Conservation (phyloP, 2,113 vertebrate genomes). For the Lophius piscatorius region DNA sequence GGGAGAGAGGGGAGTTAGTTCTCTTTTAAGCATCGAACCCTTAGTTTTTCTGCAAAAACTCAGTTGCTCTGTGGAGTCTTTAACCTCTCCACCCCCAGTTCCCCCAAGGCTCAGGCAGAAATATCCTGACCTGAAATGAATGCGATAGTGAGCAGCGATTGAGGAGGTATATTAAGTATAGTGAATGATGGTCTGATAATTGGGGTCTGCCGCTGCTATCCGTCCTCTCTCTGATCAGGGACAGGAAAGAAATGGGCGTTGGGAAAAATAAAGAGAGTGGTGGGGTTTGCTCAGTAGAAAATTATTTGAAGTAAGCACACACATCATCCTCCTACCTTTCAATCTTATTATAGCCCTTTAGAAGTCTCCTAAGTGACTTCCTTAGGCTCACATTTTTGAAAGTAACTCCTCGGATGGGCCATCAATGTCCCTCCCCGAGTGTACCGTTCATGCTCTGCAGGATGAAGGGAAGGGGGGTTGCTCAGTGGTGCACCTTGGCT, state of each 20-base stretch:
- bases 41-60: slow-evolving; percentile 65
- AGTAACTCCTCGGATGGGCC: slow-evolving; percentile 39
- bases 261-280: slow-evolving; percentile 4
- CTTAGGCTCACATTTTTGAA: slow-evolving; percentile 59
- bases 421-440: slow-evolving; percentile 28
- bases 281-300: slow-evolving; percentile 71
- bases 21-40: slow-evolving; percentile 60
- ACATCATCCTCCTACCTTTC: slow-evolving; percentile 28
- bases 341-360: slow-evolving; percentile 60
- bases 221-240: slow-evolving; percentile 28
- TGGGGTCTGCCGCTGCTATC: slow-evolving; percentile 65
- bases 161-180: slow-evolving; percentile 69
- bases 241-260: too few relatives aligned
- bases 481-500: slow-evolving; percentile 67
- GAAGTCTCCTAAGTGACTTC: slow-evolving; percentile 50
- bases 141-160: slow-evolving; percentile 53
- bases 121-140: slow-evolving; percentile 66
- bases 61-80: slow-evolving; percentile 69
- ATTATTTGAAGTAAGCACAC: slow-evolving; percentile 54
- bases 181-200: slow-evolving; percentile 76
- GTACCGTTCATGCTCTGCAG: slow-evolving; percentile 28
- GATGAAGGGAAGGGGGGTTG: neutral
- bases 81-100: slow-evolving; percentile 71
- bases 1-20: slow-evolving; percentile 8
- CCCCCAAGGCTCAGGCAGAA: slow-evolving; percentile 60